phyloP scores from a whole-genome alignment of 2,888 invertebrate genomes.

The Leptodirus hochenwartii region DNA sequence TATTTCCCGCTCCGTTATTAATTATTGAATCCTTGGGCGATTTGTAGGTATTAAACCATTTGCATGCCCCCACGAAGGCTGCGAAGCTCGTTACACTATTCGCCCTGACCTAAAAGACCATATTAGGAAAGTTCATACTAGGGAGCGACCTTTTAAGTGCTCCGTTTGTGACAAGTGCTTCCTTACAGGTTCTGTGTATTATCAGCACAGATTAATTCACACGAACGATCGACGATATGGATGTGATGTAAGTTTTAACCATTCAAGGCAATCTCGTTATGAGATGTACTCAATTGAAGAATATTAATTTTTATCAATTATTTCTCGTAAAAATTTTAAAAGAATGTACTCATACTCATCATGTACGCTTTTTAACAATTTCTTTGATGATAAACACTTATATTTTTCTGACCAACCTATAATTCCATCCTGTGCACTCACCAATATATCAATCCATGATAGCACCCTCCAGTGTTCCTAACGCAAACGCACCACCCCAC shows the following conservation, averaged over 20 bases:
- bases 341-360: not conserved
- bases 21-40: not conserved
- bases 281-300: not conserved
- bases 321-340: not conserved
- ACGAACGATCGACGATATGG: conserved; percentile 43
- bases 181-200: conserved; percentile 42
- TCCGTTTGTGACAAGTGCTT: conserved; percentile 41
- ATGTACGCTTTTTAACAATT: too few species aligned
- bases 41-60: conserved; percentile 39
- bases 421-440: conserved; percentile 1
- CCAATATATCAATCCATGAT: not conserved
- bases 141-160: conserved; percentile 43
- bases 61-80: conserved; percentile 38
- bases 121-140: conserved; percentile 41
- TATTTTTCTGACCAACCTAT: not conserved
- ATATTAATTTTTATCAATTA: not conserved
- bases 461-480: not conserved
- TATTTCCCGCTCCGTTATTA: not conserved
- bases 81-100: conserved; percentile 40
- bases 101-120: conserved; percentile 44
- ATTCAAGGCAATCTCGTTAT: not conserved
- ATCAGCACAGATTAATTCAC: conserved; percentile 42
- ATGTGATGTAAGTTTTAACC: conserved; percentile 30
- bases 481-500: not conserved
- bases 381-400: too few species aligned